Percentiles rank a stretch among this genome's conserved stretches.
These are phyloP conservation scores for Mola mola DNA, from an alignment of 2,113 vertebrate species.

Conservation along the genomic window DNA sequence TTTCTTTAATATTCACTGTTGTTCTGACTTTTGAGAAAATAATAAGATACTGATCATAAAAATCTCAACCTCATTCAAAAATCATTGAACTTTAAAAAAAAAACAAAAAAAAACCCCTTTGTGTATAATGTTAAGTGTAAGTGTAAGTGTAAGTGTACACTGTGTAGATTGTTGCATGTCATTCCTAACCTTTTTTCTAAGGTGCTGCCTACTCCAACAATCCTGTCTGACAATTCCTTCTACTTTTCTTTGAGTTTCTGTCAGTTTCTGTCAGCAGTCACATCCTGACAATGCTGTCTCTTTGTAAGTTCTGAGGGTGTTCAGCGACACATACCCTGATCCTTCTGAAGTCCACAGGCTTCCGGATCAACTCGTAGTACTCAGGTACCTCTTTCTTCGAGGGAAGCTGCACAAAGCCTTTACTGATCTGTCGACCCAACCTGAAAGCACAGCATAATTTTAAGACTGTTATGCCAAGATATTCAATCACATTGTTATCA, in stretches of 20 bases:
- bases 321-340: slow-evolving; percentile 87
- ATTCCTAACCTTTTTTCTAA: no score
- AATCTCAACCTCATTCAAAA: no score
- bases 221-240: not conserved
- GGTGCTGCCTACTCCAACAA: no score
- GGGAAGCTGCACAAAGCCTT: slow-evolving; percentile 98
- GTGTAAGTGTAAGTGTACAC: no score
- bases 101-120: no score
- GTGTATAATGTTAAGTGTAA: no score
- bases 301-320: not conserved
- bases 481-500: no score
- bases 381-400: slow-evolving; percentile 97
- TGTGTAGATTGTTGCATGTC: not conserved
- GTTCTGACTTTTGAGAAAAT: no score
- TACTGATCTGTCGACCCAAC: slow-evolving; percentile 96
- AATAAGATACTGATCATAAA: no score
- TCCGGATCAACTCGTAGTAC: slow-evolving; percentile 98
- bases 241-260: not conserved
- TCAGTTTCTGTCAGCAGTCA: slow-evolving; percentile 2
- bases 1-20: no score
- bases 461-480: no score
- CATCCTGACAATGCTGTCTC: not conserved
- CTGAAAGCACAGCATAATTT: slow-evolving; percentile 77
- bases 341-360: slow-evolving; percentile 98
- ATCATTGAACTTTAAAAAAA: no score